Evolutionary conservation across 2,888 invertebrate genomes (phyloP), one percentile per base, ranked within the genome.

Genomic region (Onthophagus sagittarius): DNA sequence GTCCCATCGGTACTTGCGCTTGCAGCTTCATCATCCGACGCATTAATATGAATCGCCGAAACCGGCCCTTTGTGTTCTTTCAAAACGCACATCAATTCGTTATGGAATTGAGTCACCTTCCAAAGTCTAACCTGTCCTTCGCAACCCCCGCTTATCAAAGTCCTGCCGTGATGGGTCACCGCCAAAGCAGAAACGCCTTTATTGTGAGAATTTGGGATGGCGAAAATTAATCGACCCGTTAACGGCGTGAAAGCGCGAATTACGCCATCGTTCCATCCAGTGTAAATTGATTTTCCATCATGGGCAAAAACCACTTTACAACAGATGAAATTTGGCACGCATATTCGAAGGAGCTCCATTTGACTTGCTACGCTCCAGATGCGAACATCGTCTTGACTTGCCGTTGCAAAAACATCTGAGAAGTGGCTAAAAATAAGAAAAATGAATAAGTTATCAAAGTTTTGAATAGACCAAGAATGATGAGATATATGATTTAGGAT

Each of bases 41-140:
- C 88, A 32, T 93, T 93, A 73, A 97, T 90, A 77, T 93, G 91
- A 77, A 97, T 90, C 23, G 93, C 91, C 0, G 96, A 93, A 73
- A 97, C 93, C 0, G 94, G 92, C 7, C 94, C 95, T 82, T 95
- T 93, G 86, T 98, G 98, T 81, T 97, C 97, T 85, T 97, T 97
- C 76, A 98, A 86, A 6, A 94, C 91, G 67, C 90, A 91, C 78
- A 91, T 86, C 70, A 96, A 84, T 69, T 88, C 88, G 82, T 94
- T 94, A 6, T 88, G 86, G 74, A 88, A 86, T 0, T 92, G 90
- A 73, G 88, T 89, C 69, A 95, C 89, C 77, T 91, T 90, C 95
- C 95, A 96, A 0, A 95, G 87, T 13, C 95, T 88, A 4, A 95
- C 90, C 87, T 96, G 95, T n/a, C 97, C 97, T 82, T 97, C 96